Evolutionary conservation across 2,797 vertebrate genomes (phyloP).

Genomic region (Echeneis naucrates): DNA sequence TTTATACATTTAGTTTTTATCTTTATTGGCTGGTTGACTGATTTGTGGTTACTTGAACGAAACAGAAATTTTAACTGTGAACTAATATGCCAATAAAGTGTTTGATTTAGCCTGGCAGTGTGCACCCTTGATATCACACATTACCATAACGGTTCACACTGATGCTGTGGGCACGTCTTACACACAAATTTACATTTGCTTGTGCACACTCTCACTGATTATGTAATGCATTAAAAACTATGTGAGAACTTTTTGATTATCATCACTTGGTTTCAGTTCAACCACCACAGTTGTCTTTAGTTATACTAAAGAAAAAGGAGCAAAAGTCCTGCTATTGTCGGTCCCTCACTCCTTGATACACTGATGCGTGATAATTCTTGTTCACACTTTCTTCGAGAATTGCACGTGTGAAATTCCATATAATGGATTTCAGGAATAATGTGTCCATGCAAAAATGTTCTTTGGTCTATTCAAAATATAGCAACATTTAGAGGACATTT

Average conservation of each 20-base stretch:
- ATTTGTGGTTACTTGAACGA: background rate
- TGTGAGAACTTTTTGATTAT: conserved; percentile 12
- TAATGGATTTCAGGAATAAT: conserved; percentile 6
- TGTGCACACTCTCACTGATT: conserved; percentile 17
- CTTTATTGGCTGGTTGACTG: background rate
- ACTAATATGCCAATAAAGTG: background rate
- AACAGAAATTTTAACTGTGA: background rate
- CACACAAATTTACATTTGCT: conserved; percentile 6
- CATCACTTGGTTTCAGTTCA: background rate
- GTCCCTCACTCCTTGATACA: background rate
- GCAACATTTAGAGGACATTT: background rate
- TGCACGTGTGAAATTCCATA: conserved; percentile 21
- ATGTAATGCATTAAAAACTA: conserved; percentile 15
- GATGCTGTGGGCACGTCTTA: conserved; percentile 17
- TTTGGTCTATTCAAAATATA: background rate
- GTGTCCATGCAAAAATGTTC: background rate
- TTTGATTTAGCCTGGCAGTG: background rate
- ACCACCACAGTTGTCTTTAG: background rate
- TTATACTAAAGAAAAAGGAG: conserved; percentile 5
- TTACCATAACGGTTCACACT: background rate
- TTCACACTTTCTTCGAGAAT: conserved; percentile 33
- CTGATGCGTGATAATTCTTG: conserved; percentile 6
- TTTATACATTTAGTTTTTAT: background rate
- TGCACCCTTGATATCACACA: background rate
- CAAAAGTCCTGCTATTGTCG: conserved; percentile 2